These are phyloP conservation scores for Cryptops parisi DNA, from an alignment of 2,888 invertebrate genomes.

Conservation along the genomic window DNA sequence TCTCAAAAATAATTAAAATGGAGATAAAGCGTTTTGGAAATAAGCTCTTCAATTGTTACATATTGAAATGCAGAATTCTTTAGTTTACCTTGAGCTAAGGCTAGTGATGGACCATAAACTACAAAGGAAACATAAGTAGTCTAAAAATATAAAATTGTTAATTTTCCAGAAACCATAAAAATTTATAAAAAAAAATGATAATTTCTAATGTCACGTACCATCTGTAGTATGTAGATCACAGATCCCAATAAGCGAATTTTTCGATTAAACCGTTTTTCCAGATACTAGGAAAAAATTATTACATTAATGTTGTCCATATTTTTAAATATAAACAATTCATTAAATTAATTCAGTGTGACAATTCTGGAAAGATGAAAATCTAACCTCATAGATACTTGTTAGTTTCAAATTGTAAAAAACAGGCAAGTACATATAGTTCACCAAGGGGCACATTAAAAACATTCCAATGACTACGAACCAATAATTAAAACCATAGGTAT, in stretches of 20 bases:
- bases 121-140: conserved; percentile 15
- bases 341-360: background rate
- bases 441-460: background rate
- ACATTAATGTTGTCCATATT: background rate
- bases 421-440: background rate
- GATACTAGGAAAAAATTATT: conserved; percentile 10
- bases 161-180: background rate
- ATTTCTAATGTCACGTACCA: too few relatives aligned
- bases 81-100: conserved; percentile 15
- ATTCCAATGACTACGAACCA: background rate
- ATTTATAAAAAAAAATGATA: background rate
- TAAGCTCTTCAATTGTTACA: too few relatives aligned
- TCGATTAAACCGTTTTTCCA: conserved; percentile 13
- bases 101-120: conserved; percentile 18
- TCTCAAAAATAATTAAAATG: too few relatives aligned
- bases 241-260: conserved; percentile 11
- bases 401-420: background rate
- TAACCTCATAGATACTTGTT: background rate
- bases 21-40: too few relatives aligned
- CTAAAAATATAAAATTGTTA: conserved; percentile 7
- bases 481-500: conserved; percentile 5
- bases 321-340: background rate
- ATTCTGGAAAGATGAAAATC: too few relatives aligned
- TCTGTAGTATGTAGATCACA: conserved; percentile 11
- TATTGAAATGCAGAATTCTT: background rate